These are phyloP conservation scores for Theonella swinhoei DNA, from an alignment of 37 sponge, comb jelly and placozoan species.

Conservation along the genomic window DNA sequence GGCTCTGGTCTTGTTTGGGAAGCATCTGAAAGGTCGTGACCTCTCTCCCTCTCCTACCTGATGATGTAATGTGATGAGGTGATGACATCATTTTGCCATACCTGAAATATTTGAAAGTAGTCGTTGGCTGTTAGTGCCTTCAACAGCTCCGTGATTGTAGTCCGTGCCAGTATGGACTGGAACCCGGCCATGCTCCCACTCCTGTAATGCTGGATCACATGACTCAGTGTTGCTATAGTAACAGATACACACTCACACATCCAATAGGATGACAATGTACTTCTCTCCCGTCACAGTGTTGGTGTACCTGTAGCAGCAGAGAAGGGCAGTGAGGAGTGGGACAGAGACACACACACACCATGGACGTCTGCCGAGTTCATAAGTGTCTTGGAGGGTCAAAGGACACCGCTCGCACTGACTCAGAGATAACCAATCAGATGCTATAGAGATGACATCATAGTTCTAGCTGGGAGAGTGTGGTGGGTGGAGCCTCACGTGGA, in stretches of 20 bases:
- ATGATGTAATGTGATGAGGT: background rate
- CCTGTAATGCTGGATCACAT: background rate
- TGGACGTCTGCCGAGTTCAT: conserved; percentile 28
- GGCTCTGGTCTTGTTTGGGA: conserved; percentile 24
- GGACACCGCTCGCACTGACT: conserved; percentile 40
- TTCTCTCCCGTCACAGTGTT: conserved; percentile 24
- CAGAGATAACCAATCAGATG: conserved; percentile 27
- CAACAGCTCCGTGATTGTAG: conserved; percentile 18
- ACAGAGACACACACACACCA: conserved; percentile 48
- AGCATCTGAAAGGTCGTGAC: conserved; percentile 11
- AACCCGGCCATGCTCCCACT: conserved; percentile 59
- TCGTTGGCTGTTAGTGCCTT: conserved; percentile 41
- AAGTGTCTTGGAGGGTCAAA: conserved; percentile 27
- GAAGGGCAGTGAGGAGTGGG: background rate
- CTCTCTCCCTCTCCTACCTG: background rate
- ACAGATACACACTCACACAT: conserved; percentile 17
- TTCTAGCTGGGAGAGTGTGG: background rate
- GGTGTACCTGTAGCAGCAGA: conserved; percentile 21
- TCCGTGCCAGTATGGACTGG: conserved; percentile 29
- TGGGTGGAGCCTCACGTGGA: conserved; percentile 19
- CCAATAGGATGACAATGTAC: conserved; percentile 37
- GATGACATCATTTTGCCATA: background rate
- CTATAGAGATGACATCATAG: background rate
- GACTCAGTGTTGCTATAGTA: background rate
- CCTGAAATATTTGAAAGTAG: conserved; percentile 46